Percentiles rank a stretch among this genome's conserved stretches.
These are phyloP conservation scores for Colostygia pectinataria DNA, from an alignment of 2,888 invertebrate genomes.

Conservation along the genomic window DNA sequence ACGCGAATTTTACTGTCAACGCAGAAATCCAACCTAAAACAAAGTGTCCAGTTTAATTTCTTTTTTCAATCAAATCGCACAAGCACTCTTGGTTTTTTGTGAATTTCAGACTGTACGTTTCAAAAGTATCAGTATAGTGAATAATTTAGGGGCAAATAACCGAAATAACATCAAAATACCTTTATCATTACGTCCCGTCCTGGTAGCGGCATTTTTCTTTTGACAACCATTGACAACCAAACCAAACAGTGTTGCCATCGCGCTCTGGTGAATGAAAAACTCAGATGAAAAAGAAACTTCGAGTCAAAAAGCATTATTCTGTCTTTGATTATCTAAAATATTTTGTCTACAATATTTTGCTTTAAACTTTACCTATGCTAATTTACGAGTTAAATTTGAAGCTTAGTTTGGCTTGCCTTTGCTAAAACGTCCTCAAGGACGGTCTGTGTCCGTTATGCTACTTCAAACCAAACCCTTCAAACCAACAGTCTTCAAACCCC, in stretches of 20 bases:
- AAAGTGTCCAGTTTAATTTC: slow-evolving; percentile 55
- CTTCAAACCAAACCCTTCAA: too few species aligned
- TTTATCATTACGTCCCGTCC: slow-evolving; percentile 80
- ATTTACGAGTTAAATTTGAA: too few species aligned
- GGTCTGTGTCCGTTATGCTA: too few species aligned
- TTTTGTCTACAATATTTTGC: too few species aligned
- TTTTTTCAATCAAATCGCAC: slow-evolving; percentile 2
- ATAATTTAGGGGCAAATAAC: slow-evolving; percentile 12
- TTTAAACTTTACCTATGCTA: too few species aligned
- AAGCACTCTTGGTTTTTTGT: not conserved
- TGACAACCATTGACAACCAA: slow-evolving; percentile 56
- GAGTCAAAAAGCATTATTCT: too few species aligned
- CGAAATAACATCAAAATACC: slow-evolving; percentile 72
- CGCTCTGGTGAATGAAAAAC: too few species aligned
- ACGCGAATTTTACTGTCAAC: slow-evolving; percentile 79
- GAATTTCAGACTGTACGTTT: not conserved
- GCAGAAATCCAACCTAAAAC: slow-evolving; percentile 83
- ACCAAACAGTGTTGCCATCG: slow-evolving; percentile 52
- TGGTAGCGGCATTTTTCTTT: slow-evolving; percentile 83
- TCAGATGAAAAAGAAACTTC: slow-evolving; percentile 1
- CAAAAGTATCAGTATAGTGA: not conserved
- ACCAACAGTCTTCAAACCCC: too few species aligned
- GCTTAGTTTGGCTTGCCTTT: too few species aligned
- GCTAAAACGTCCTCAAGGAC: too few species aligned
- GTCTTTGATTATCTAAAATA: too few species aligned